A percentile compares a stretch with the other conserved stretches of the same genome.
Evolutionary conservation across 2,113 vertebrate species (phyloP).

Genomic region (Hippocampus zosterae): DNA sequence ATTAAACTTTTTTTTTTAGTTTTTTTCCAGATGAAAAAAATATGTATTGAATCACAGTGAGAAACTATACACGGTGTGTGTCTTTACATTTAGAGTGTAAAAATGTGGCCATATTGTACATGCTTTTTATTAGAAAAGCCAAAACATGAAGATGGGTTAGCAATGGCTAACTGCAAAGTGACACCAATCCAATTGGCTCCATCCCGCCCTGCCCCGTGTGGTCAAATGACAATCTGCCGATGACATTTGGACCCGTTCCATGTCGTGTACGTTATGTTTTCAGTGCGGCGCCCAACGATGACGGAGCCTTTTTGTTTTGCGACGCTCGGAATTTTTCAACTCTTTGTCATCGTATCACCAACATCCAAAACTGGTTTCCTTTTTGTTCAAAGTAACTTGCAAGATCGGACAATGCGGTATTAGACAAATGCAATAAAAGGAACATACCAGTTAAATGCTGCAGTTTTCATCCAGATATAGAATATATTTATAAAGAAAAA

Average conservation of each 20-base stretch:
- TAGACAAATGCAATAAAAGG: constrained; percentile 74
- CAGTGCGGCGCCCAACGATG: constrained; percentile 44
- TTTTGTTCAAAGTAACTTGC: constrained; percentile 78
- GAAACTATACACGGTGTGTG: neutral
- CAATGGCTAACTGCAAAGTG: constrained; percentile 49
- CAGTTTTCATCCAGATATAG: constrained; percentile 88
- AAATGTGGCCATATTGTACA: too few species aligned
- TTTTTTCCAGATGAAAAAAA: neutral
- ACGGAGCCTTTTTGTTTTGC: constrained; percentile 75
- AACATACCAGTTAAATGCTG: constrained; percentile 85
- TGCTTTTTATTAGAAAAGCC: neutral
- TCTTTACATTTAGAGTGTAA: too few species aligned
- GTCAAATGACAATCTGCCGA: constrained; percentile 66
- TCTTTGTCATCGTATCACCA: constrained; percentile 78
- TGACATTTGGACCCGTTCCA: constrained; percentile 72
- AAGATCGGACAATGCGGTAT: constrained; percentile 80
- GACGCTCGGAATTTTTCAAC: constrained; percentile 58
- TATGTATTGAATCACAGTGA: neutral
- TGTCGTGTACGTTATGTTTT: constrained; percentile 82
- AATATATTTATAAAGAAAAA: constrained; percentile 73
- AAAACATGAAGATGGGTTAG: constrained; percentile 13
- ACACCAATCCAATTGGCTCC: constrained; percentile 51
- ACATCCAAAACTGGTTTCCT: constrained; percentile 74
- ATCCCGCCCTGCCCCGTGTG: constrained; percentile 45
- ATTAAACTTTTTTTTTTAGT: neutral